Conservation (phyloP, 2,113 vertebrate species). For the Pollimyrus isidori region DNA sequence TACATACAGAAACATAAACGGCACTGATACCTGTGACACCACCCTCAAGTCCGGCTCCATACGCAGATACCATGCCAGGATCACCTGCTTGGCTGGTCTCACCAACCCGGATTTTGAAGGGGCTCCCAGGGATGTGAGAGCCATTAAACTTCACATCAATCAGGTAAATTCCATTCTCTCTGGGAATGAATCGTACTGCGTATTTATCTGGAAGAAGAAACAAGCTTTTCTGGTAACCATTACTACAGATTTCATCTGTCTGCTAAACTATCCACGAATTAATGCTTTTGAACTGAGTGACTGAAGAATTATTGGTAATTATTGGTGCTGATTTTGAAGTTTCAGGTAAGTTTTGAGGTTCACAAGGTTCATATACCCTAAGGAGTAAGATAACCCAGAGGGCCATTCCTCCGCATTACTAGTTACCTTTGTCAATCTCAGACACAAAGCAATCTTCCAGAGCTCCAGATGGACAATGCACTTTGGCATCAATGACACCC, state of each 20-base stretch:
- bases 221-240: neutral
- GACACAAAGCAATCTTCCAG: conserved; percentile 75
- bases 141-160: conserved; percentile 76
- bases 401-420: too few species aligned
- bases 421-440: conserved; percentile 71
- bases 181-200: conserved; percentile 71
- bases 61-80: conserved; percentile 64
- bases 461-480: conserved; percentile 72
- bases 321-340: neutral
- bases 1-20: neutral
- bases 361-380: neutral
- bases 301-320: neutral
- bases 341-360: neutral
- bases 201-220: conserved; percentile 62
- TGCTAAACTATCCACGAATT: neutral
- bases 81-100: conserved; percentile 70
- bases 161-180: conserved; percentile 65
- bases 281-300: neutral
- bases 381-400: neutral
- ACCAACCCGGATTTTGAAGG: conserved; percentile 70
- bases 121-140: conserved; percentile 71
- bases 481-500: conserved; percentile 76
- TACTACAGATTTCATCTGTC: neutral
- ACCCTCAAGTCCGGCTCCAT: conserved; percentile 63
- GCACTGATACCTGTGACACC: conserved; percentile 63